Conservation (phyloP, 2,888 invertebrate species). For the Campoplex nolae region DNA sequence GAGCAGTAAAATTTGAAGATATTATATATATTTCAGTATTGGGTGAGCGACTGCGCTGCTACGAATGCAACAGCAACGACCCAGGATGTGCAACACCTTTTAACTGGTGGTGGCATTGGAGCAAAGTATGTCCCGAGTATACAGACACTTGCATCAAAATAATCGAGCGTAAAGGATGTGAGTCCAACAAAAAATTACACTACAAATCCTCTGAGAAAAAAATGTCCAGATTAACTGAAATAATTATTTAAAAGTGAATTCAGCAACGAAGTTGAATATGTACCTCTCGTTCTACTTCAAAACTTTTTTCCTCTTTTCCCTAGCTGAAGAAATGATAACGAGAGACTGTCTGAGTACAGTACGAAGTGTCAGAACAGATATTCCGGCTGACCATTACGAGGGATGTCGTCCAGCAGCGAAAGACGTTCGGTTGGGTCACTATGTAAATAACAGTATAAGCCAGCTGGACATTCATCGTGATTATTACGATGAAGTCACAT, state of each 20-base stretch:
- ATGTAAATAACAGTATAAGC: conserved; percentile 94
- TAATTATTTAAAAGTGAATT: not conserved
- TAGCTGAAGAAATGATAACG: conserved; percentile 92
- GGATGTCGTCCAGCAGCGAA: conserved; percentile 93
- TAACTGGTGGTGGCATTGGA: conserved; percentile 92
- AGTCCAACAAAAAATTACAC: conserved; percentile 66
- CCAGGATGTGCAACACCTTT: conserved; percentile 95
- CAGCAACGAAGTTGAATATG: not conserved
- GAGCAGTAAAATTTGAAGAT: not conserved
- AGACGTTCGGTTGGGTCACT: conserved; percentile 92
- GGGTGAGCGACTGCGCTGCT: conserved; percentile 86
- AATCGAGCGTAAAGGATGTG: conserved; percentile 94
- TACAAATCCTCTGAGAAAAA: not conserved
- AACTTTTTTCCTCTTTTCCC: conserved; percentile 71
- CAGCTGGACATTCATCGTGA: conserved; percentile 94
- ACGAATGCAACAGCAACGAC: conserved; percentile 94
- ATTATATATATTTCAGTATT: conserved; percentile 42
- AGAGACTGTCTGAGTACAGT: conserved; percentile 94
- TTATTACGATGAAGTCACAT: conserved; percentile 92
- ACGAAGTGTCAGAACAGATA: conserved; percentile 91
- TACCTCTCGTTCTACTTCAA: not conserved
- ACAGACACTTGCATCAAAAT: conserved; percentile 96
- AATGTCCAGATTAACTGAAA: conserved; percentile 1
- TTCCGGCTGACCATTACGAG: conserved; percentile 96
- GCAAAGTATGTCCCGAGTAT: conserved; percentile 92